These are phyloP conservation scores for Drosophila carrolli DNA, from an alignment of 1,140 invertebrate genomes.

Conservation along the genomic window DNA sequence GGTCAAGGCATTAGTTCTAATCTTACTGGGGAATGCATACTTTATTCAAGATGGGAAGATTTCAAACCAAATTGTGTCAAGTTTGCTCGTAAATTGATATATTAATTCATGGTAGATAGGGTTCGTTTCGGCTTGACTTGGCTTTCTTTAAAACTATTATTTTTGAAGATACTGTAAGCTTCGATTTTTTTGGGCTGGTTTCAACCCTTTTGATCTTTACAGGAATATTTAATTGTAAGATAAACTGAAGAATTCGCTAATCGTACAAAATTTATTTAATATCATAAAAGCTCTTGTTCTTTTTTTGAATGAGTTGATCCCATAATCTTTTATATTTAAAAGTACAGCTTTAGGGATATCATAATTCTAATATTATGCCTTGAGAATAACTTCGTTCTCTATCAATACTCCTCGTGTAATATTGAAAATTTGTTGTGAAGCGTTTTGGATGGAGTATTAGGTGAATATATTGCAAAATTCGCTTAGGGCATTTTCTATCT, in stretches of 20 bases:
- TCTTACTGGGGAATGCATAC: conserved; percentile 1
- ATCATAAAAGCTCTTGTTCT: no score
- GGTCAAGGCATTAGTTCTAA: conserved; percentile 36
- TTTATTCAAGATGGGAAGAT: background rate
- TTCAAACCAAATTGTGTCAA: conserved; percentile 25
- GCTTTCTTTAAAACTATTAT: background rate
- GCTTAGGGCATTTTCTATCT: background rate
- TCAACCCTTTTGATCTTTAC: no score
- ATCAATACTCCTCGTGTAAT: background rate
- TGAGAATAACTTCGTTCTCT: background rate
- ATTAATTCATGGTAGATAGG: conserved; percentile 16
- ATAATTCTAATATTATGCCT: no score
- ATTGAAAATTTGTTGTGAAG: background rate
- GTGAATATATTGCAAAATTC: conserved; percentile 15
- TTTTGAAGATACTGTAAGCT: no score
- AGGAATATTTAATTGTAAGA: no score
- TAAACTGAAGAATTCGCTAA: no score
- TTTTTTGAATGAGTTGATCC: no score
- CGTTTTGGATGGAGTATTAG: background rate
- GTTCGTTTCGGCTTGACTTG: conserved; percentile 7
- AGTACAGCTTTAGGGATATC: no score
- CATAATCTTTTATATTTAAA: no score
- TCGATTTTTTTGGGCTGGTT: no score
- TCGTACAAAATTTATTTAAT: no score
- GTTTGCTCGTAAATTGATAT: conserved; percentile 33